A percentile compares a stretch with the other conserved stretches of the same genome.
These are phyloP conservation scores for Damaliscus lunatus DNA, from an alignment of 2,113 vertebrate genomes.

Conservation along the genomic window DNA sequence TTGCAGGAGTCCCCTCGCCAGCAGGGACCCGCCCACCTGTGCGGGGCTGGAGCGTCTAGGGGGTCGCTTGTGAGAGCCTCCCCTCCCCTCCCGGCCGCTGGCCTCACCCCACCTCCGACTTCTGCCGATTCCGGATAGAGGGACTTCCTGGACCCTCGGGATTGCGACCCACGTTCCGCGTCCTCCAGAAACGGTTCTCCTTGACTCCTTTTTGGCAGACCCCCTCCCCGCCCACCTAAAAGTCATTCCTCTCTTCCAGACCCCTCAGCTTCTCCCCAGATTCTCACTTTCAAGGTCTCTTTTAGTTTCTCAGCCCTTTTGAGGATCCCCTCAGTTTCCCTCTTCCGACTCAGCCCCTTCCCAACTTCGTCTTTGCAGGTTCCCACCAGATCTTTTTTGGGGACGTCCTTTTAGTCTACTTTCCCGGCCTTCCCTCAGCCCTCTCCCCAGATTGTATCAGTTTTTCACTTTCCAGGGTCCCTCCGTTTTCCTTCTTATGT, in stretches of 20 bases:
- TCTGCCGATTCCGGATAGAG: neutral
- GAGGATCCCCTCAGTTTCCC: neutral
- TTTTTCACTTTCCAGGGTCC: neutral
- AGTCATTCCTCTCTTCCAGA: neutral
- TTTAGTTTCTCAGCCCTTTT: neutral
- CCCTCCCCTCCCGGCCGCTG: rapidly evolving
- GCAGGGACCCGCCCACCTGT: neutral
- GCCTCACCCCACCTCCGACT: neutral
- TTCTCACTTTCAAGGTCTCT: neutral
- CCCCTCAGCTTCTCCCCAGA: neutral
- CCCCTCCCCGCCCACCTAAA: neutral
- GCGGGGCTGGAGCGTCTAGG: too few relatives aligned
- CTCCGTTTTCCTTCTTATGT: neutral
- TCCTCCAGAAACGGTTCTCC: neutral
- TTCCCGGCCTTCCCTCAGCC: neutral
- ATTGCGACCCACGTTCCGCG: neutral
- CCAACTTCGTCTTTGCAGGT: neutral
- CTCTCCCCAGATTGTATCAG: neutral
- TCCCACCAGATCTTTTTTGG: neutral
- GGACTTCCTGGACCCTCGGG: neutral
- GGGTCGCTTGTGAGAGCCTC: neutral
- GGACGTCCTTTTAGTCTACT: neutral
- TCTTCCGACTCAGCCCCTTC: neutral
- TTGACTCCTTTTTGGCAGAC: too few relatives aligned
- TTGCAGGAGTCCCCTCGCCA: neutral